Conservation (phyloP, 2,888 invertebrate species). For the Furcula furcula region DNA sequence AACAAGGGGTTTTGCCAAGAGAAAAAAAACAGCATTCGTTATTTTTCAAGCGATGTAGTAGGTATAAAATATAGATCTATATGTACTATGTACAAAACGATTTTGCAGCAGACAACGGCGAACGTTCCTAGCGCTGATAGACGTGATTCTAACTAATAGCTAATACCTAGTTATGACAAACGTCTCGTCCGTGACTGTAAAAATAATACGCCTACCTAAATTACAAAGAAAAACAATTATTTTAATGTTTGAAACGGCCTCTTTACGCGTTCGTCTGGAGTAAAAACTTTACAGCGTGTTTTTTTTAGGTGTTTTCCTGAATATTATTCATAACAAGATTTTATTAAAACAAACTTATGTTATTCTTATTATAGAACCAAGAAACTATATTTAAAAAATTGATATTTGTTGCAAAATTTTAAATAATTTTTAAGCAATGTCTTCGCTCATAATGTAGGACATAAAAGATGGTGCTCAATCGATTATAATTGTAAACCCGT, state of each 20-base stretch:
- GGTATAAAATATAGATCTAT: constrained; percentile 23
- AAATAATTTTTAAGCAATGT: too few relatives aligned
- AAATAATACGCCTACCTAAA: constrained; percentile 18
- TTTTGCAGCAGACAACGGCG: constrained; percentile 36
- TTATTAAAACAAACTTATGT: too few relatives aligned
- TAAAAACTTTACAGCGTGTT: too few relatives aligned
- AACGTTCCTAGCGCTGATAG: constrained; percentile 40
- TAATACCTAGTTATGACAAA: constrained; percentile 43
- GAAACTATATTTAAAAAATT: too few relatives aligned
- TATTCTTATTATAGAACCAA: too few relatives aligned
- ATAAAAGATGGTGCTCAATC: too few relatives aligned
- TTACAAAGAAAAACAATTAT: constrained; percentile 3
- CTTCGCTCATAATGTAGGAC: too few relatives aligned
- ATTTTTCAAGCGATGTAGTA: constrained; percentile 33
- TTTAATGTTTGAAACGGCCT: constrained; percentile 7
- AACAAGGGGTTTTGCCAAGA: constrained; percentile 67
- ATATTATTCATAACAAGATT: too few relatives aligned
- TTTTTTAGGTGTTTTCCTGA: too few relatives aligned
- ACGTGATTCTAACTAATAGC: constrained; percentile 34
- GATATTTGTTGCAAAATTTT: too few relatives aligned
- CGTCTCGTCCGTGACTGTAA: constrained; percentile 11
- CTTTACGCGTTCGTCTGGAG: background rate
- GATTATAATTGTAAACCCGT: too few relatives aligned
- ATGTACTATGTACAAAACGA: constrained; percentile 21
- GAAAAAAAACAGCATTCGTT: constrained; percentile 42